These are phyloP conservation scores for Loxodonta africana DNA, from an alignment of 2,113 vertebrate genomes.

Conservation along the genomic window DNA sequence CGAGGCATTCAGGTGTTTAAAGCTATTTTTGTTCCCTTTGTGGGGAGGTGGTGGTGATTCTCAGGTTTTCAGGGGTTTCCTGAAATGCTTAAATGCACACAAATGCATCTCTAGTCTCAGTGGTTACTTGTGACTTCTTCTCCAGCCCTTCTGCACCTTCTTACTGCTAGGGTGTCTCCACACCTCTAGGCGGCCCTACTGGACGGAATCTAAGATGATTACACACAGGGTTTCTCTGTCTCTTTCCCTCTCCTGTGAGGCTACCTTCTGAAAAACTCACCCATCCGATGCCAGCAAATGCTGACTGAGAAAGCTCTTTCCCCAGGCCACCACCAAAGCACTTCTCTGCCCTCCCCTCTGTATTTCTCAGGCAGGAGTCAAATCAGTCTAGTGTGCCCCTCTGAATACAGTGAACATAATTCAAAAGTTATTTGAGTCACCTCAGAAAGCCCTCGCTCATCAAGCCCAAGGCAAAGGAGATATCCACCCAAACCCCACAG, in stretches of 20 bases:
- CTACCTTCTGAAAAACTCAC: neutral
- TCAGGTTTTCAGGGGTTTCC: too few relatives aligned
- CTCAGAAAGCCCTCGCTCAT: too few relatives aligned
- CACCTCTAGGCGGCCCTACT: neutral
- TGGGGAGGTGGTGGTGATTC: too few relatives aligned
- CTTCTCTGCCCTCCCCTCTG: too few relatives aligned
- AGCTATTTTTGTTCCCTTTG: too few relatives aligned
- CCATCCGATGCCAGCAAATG: neutral
- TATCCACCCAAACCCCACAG: too few relatives aligned
- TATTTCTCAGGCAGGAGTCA: too few relatives aligned
- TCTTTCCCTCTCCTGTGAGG: neutral
- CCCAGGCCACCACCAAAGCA: too few relatives aligned
- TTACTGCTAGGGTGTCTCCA: neutral
- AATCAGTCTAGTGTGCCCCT: too few relatives aligned
- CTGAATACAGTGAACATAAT: too few relatives aligned
- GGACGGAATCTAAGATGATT: neutral
- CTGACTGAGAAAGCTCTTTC: neutral
- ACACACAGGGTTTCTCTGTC: neutral
- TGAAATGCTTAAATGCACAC: neutral
- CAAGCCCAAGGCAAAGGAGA: too few relatives aligned
- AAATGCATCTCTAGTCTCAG: neutral
- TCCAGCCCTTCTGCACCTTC: neutral
- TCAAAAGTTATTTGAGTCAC: too few relatives aligned
- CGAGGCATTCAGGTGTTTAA: neutral
- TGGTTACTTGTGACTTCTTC: neutral